phyloP scores from a whole-genome alignment of 2,888 invertebrate species.

The Agonopterix heracliana region DNA sequence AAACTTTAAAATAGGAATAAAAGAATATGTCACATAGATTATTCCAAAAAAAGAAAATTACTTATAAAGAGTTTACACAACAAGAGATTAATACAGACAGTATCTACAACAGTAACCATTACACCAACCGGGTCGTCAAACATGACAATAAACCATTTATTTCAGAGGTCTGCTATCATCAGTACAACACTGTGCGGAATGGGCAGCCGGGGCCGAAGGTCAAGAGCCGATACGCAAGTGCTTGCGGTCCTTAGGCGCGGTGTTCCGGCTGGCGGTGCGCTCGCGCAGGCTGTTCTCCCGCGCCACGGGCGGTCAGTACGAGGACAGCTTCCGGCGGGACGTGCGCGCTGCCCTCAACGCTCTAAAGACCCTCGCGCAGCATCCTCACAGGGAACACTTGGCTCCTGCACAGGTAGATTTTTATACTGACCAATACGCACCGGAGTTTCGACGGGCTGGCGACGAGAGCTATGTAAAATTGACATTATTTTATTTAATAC shows the following conservation, averaged over 20 bases:
- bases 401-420: conserved; percentile 81
- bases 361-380: conserved; percentile 82
- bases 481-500: too few species aligned
- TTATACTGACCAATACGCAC: too few species aligned
- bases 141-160: too few species aligned
- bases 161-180: conserved; percentile 88
- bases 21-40: too few species aligned
- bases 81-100: too few species aligned
- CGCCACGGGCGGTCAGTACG: conserved; percentile 92
- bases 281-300: conserved; percentile 89
- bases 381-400: conserved; percentile 83
- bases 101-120: too few species aligned
- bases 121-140: too few species aligned
- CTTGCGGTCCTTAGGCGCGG: conserved; percentile 92
- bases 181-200: conserved; percentile 92
- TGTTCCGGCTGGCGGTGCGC: conserved; percentile 94
- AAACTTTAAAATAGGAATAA: too few species aligned
- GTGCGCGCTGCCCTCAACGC: conserved; percentile 88
- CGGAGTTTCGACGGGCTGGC: too few species aligned
- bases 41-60: too few species aligned
- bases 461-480: too few species aligned
- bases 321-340: conserved; percentile 89
- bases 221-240: conserved; percentile 94
- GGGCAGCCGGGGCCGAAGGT: conserved; percentile 89
- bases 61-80: too few species aligned